Base-by-base conservation (phyloP, 1,140 invertebrate species). In the Plodia interpunctella region DNA sequence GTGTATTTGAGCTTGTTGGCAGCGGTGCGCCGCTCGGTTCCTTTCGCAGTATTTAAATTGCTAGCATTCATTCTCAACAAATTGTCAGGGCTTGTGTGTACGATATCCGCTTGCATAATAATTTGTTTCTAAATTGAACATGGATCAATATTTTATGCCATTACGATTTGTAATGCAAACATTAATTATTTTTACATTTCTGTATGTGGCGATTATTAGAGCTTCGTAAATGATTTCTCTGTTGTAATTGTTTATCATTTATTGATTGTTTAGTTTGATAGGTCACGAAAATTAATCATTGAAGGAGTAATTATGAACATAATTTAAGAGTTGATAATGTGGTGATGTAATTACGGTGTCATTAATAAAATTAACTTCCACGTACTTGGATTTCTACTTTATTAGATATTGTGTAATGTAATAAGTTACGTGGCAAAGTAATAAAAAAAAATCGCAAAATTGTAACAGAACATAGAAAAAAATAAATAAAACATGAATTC, bases 401-500 rank as follows among this genome's bases (percentile, higher is more conserved):
- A 83, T 80, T 84, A 76, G 68, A 84, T 79, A 81, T 84, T 83
- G 76, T 88, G 76, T 85, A 83, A 81, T 83, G 74, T 80, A 74
- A 72, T 74, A 76, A 83, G 70, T 77, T 70, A 78, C 70, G 78
- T 87, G 81, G 78, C 78, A 78, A 78, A 75, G 62, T 83, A 87
- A 77, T 66, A 63, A 77, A 75, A 86, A n/a, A 86, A 88, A 88
- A 87, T 83, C 76, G 83, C 77, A 86, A 87, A 88, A 88, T 80
- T 87, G 83, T 88, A 83, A 86, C 71, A 68, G 71, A 85, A 78
- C 65, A 81, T 84, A 87, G 81, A 60, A 60, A 88, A 88, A 82
- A 84, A 84, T 72, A 74, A 88, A 87, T 82, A 88, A 87, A 88
- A 88, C 82, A 75, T 84, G 80, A 85, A 77, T 77, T 86, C 81